These are phyloP conservation scores for Pristionchus mayeri DNA, from an alignment of 2,888 invertebrate species.

Conservation along the genomic window DNA sequence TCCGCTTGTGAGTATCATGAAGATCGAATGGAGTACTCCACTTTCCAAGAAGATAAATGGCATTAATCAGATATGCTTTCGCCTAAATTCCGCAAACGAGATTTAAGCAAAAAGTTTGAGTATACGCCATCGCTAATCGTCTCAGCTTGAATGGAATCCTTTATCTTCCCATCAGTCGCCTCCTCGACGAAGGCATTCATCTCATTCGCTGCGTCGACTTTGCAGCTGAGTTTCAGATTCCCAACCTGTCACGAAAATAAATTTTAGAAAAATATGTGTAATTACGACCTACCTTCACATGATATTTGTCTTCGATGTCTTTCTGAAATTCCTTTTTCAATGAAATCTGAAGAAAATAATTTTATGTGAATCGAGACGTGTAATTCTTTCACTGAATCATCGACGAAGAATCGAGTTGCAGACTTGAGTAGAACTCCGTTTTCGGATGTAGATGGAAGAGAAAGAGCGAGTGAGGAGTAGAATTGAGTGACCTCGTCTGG, in stretches of 20 bases:
- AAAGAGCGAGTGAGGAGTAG: not conserved
- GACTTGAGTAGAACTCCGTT: conserved; percentile 4
- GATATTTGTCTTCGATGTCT: conserved; percentile 52
- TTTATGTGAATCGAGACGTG: not conserved
- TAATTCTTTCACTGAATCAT: not conserved
- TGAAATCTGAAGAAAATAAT: not conserved
- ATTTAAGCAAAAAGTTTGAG: no score
- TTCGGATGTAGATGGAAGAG: not conserved
- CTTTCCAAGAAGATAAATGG: no score
- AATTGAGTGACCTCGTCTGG: not conserved
- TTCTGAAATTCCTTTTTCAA: conserved; percentile 55
- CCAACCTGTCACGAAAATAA: not conserved
- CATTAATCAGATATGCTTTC: no score
- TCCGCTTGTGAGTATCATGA: no score
- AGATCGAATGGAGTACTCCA: no score
- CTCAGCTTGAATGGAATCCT: conserved; percentile 83
- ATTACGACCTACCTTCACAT: conserved; percentile 52
- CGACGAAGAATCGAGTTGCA: not conserved
- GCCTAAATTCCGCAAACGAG: no score
- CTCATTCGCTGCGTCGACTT: conserved; percentile 61
- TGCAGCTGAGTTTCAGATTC: not conserved
- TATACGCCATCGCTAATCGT: conserved; percentile 64
- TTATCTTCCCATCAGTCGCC: conserved; percentile 88
- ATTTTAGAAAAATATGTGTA: not conserved
- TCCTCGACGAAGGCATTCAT: conserved; percentile 89